Base-by-base conservation (phyloP, 2,113 vertebrate genomes). In the Sapajus apella region DNA sequence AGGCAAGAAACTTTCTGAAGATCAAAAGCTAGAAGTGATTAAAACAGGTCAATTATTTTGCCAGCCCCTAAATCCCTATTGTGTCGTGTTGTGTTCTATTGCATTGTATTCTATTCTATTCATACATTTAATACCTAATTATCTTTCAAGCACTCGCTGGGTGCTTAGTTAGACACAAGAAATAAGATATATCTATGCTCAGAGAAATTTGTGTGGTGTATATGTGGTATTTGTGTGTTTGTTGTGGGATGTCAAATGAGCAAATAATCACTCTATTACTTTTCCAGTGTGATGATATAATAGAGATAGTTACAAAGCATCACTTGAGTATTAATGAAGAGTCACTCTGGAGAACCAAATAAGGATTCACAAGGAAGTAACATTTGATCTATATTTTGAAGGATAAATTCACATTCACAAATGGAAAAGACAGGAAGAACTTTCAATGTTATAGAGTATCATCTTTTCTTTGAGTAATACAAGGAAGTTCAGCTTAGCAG, bases 401-500 rank as follows among this genome's bases (percentile, higher is more conserved):
- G 52, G 18, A 6, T 64, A 80, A 83, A 90, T 72, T 52, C 10
- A 80, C 87, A 12, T 56, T 72, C 10, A 37, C 27, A 68, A 85
- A 58, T 8, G 21, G 82, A 72, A 61, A 52, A 88, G 84, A 56
- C 0, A 64, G 32, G 45, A 93, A 61, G 10, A 23, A 2, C 4
- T 75, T 55, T 30, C 30, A 47, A 45, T 40, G 16, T 47, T 43
- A n/a, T 0, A 17, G 8, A 40, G 37, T 1, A 47, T 4, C 14
- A 27, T n/a, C 18, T 77, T 47, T 73, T 68, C 32, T 75, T 56
- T 56, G 18, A 30, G 66, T 23, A 11, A 32, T 0, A 83, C 70
- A 66, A 40, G 50, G n/a, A 43, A 0, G 1, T 18, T 52, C 3
- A 1, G 23, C 6, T 43, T n/a, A 5, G 11, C 25, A 17, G 17